These are phyloP conservation scores for Pammene aurita DNA, from an alignment of 2,888 invertebrate genomes.

Conservation along the genomic window DNA sequence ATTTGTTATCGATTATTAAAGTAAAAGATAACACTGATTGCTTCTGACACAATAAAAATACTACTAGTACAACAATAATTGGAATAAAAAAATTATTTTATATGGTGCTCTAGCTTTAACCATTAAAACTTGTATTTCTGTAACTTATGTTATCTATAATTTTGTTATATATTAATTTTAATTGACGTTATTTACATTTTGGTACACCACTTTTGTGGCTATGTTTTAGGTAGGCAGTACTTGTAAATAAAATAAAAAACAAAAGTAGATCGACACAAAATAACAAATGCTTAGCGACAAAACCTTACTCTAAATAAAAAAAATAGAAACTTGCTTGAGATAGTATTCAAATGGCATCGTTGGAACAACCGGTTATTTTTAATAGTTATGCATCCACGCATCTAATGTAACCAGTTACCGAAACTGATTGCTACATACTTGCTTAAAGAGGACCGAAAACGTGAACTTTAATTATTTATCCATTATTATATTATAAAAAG, in stretches of 20 bases:
- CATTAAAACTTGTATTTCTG: background rate
- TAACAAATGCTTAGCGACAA: too few species aligned
- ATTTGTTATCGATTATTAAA: conserved; percentile 1
- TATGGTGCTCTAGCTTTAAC: background rate
- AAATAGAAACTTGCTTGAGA: background rate
- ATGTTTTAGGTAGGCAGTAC: too few species aligned
- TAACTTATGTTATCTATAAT: background rate
- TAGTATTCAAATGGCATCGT: background rate
- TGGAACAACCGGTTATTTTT: conserved; percentile 2
- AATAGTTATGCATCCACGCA: conserved; percentile 15
- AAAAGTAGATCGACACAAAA: too few species aligned
- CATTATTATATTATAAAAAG: too few species aligned
- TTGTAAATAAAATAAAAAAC: too few species aligned
- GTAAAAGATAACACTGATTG: conserved; percentile 15
- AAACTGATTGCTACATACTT: conserved; percentile 3
- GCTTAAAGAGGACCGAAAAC: background rate
- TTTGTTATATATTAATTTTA: background rate
- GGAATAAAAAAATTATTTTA: background rate
- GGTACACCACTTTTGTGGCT: too few species aligned
- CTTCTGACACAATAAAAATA: background rate
- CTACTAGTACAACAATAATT: background rate
- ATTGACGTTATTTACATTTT: too few species aligned
- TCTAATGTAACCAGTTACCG: conserved; percentile 14
- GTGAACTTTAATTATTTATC: background rate
- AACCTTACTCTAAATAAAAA: background rate